Evolutionary conservation across 2,797 vertebrate genomes (phyloP), one percentile per base, ranked within the genome.

Genomic region (Galago senegalensis): DNA sequence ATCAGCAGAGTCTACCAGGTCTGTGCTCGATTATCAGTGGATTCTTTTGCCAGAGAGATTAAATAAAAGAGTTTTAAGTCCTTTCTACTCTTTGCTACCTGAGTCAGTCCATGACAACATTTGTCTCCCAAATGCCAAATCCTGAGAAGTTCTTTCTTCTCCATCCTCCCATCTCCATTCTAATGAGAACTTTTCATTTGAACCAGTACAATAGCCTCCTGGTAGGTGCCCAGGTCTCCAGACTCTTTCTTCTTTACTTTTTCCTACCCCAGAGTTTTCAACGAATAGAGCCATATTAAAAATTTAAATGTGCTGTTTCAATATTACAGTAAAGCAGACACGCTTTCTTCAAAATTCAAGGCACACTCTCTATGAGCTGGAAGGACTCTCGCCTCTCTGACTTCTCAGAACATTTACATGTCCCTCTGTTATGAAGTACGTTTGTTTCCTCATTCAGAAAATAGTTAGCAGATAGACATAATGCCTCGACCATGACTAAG

Each of bases 221-320:
- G n/a, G 37, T 34, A 67, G 69, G 25, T 72, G 27, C 21, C 53
- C 9, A 7, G 7, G 7, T 49, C 53, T 76, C 34, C 46, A 73
- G 58, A 73, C 14, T n/a, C 16, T 73, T 37, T 84, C 70, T 77
- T 73, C 40, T 53, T 53, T 53, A 53, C 12, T 53, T 53, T 16
- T 53, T 53, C 49, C 49, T 2, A 61, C 18, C 80, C 60, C 7
- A 7, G 21, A 56, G 23, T 58, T 80, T 93, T 80, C 37, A 93
- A 87, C 46, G n/a, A 84, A 77, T 75, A 84, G 16, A 70, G 18
- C 87, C 20, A 53, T 67, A 67, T 29, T 60, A 81, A 91, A 56
- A 91, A 69, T 60, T 81, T 89, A 67, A 85, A 67, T 56, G 65
- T 80, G 85, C 27, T 73, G 31, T 84, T 85, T 94, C 27, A 76